A percentile compares a stretch with the other conserved stretches of the same genome.
Conservation (phyloP, 2,113 vertebrate species). For the Gobiocypris rarus region DNA sequence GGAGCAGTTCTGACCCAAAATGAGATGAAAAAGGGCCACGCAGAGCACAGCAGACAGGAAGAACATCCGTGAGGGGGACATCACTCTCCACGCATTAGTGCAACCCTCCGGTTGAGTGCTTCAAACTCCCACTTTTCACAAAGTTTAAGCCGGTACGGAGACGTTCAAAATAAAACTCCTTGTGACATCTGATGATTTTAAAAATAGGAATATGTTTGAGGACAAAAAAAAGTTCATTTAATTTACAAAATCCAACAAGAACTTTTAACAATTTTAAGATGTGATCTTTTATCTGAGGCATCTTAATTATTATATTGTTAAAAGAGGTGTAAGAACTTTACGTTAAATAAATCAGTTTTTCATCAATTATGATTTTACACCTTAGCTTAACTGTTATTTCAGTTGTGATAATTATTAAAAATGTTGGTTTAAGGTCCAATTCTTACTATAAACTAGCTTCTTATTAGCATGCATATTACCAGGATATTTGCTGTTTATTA, state of each 20-base stretch:
- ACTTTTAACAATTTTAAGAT: too few species aligned
- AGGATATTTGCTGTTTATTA: too few species aligned
- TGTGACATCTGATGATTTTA: not conserved
- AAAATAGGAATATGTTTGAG: not conserved
- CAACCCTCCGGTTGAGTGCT: not conserved
- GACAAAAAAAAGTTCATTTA: not conserved
- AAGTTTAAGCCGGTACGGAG: not conserved
- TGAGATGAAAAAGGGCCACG: constrained; percentile 42
- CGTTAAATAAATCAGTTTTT: not conserved
- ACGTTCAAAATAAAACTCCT: not conserved
- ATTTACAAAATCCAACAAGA: not conserved
- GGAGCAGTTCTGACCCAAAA: constrained; percentile 62
- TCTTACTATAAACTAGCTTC: too few species aligned
- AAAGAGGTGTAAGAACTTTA: not conserved
- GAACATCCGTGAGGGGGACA: constrained; percentile 47
- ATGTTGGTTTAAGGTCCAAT: too few species aligned
- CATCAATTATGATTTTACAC: not conserved
- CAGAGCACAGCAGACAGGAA: constrained; percentile 58
- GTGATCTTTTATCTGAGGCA: too few species aligned
- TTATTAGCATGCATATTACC: too few species aligned
- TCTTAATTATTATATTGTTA: too few species aligned
- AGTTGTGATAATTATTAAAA: not conserved
- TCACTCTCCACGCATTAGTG: constrained; percentile 22
- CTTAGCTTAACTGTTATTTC: not conserved
- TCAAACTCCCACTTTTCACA: not conserved